Conservation (phyloP, 2,888 invertebrate species). For the Harpagoxenus sublaevis region DNA sequence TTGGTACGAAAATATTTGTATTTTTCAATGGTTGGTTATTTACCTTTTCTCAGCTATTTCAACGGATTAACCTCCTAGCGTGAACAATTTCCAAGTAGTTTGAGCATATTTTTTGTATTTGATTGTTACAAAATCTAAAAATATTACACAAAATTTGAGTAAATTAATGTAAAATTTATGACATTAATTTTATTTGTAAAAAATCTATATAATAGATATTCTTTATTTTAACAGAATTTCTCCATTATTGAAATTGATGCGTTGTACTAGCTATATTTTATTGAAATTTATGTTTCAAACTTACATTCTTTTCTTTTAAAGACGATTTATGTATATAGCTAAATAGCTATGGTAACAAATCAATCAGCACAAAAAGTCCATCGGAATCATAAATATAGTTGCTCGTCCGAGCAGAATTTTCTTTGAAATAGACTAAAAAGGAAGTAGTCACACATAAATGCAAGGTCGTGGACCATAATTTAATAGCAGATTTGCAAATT, state of each 20-base stretch:
- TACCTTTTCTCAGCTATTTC: not conserved
- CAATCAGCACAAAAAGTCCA: not conserved
- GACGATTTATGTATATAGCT: not conserved
- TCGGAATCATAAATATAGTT: not conserved
- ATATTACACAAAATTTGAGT: not conserved
- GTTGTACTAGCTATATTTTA: not conserved
- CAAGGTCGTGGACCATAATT: slow-evolving; percentile 79
- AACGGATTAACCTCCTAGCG: not conserved
- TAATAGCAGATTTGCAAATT: slow-evolving; percentile 69
- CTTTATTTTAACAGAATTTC: not conserved
- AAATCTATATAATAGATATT: not conserved
- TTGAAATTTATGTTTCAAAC: slow-evolving; percentile 6
- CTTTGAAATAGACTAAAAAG: slow-evolving; percentile 6
- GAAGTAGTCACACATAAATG: slow-evolving; percentile 27
- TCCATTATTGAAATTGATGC: not conserved
- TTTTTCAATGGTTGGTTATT: not conserved
- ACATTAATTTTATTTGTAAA: not conserved
- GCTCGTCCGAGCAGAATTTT: slow-evolving; percentile 22
- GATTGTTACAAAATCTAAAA: not conserved
- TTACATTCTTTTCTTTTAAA: not conserved
- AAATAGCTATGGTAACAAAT: slow-evolving; percentile 6
- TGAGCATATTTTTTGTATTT: not conserved
- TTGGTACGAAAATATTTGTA: not conserved
- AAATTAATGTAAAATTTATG: not conserved
- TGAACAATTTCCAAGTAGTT: not conserved